Conservation (phyloP, 2,888 invertebrate genomes). For the Sialis fuliginosa region DNA sequence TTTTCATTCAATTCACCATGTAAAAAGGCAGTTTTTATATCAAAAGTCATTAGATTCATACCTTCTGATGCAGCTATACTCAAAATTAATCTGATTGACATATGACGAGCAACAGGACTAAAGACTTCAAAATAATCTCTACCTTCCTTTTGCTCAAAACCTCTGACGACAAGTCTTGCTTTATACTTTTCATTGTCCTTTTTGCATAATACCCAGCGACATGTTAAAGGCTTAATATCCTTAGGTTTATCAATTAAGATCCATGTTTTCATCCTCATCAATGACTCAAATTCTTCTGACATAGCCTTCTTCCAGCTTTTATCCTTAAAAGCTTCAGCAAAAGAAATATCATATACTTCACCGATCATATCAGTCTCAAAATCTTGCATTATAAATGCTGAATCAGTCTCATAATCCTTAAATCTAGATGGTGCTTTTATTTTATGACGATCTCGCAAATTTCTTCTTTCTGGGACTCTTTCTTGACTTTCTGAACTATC, state of each 20-base stretch:
- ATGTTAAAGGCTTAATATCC: slow-evolving; percentile 11
- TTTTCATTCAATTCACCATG: slow-evolving; percentile 5
- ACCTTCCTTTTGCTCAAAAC: slow-evolving; percentile 14
- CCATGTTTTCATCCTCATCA: slow-evolving; percentile 11
- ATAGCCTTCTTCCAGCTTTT: slow-evolving; percentile 14
- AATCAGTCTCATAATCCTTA: neutral
- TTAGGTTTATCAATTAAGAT: slow-evolving; percentile 8
- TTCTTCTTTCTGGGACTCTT: neutral
- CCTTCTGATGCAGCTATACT: slow-evolving; percentile 12
- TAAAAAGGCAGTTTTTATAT: slow-evolving; percentile 10
- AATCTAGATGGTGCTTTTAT: neutral
- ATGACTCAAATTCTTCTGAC: slow-evolving; percentile 10
- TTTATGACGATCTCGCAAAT: neutral
- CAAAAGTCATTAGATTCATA: slow-evolving; percentile 8
- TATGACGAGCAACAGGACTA: slow-evolving; percentile 14
- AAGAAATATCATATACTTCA: slow-evolving; percentile 11
- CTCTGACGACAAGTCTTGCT: slow-evolving; percentile 13
- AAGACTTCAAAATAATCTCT: slow-evolving; percentile 15
- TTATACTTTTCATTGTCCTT: slow-evolving; percentile 9
- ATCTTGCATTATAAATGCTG: neutral
- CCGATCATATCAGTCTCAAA: slow-evolving; percentile 9
- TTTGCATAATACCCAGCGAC: slow-evolving; percentile 12
- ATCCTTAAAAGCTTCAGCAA: slow-evolving; percentile 13
- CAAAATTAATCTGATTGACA: slow-evolving; percentile 12
- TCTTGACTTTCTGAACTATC: neutral